Evolutionary conservation across 1,140 invertebrate species (phyloP).

Genomic region (Micrasema longulum): DNA sequence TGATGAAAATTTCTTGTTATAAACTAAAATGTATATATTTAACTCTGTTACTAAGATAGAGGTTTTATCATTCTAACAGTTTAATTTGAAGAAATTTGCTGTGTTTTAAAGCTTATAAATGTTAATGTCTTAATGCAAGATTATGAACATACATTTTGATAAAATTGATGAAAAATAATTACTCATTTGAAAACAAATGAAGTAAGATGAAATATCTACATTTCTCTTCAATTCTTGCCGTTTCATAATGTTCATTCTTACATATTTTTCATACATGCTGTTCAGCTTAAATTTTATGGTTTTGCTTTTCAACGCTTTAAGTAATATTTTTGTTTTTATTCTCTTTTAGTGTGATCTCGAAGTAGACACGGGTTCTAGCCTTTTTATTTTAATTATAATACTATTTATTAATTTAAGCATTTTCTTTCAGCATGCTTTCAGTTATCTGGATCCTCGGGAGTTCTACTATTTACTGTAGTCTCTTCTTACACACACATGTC

Average conservation of each 20-base stretch:
- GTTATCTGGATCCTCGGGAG: not conserved
- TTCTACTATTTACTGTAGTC: not conserved
- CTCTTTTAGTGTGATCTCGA: conserved; percentile 27
- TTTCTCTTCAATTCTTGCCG: no score
- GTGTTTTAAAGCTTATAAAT: conserved; percentile 10
- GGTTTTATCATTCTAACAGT: not conserved
- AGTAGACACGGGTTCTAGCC: not conserved
- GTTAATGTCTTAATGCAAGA: conserved; percentile 18
- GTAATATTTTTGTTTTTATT: conserved; percentile 4
- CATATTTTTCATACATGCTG: not conserved
- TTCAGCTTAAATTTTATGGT: conserved; percentile 1
- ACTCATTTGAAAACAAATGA: no score
- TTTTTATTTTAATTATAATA: not conserved
- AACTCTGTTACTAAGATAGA: not conserved
- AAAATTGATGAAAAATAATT: not conserved
- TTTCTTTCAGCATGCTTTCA: conserved; percentile 41
- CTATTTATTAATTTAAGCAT: conserved; percentile 17
- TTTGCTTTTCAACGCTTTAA: conserved; percentile 14
- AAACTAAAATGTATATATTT: not conserved
- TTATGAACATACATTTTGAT: no score
- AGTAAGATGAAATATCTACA: no score
- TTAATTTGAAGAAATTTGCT: conserved; percentile 29
- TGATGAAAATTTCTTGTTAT: conserved; percentile 28
- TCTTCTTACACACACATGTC: conserved; percentile 7
- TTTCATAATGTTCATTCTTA: not conserved